phyloP scores from a whole-genome alignment of 2,888 invertebrate species.

The Drosophila mettleri region DNA sequence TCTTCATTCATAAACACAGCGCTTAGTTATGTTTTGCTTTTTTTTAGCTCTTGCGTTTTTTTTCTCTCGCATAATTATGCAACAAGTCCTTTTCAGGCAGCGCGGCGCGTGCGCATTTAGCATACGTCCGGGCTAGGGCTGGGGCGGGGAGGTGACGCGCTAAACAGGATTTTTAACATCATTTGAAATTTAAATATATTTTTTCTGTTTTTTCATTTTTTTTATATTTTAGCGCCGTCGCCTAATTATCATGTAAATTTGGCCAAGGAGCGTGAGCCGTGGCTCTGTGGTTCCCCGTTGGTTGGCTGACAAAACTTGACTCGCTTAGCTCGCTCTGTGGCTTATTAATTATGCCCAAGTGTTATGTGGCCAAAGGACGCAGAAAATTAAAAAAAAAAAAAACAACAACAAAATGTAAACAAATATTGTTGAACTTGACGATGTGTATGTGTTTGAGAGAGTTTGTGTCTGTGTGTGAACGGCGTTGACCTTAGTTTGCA shows the following conservation, averaged over 20 bases:
- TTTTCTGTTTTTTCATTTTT: slow-evolving; percentile 35
- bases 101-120: slow-evolving; percentile 83
- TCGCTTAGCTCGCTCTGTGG: slow-evolving; percentile 57
- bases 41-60: slow-evolving; percentile 22
- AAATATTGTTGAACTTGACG: slow-evolving; percentile 60
- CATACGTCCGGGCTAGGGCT: slow-evolving; percentile 55
- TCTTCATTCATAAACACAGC: slow-evolving; percentile 79
- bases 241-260: slow-evolving; percentile 79
- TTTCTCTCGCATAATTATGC: slow-evolving; percentile 78
- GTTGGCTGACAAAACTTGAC: slow-evolving; percentile 52
- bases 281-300: not conserved
- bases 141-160: slow-evolving; percentile 13
- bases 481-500: slow-evolving; percentile 75
- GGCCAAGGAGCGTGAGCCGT: slow-evolving; percentile 54
- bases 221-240: slow-evolving; percentile 50
- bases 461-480: slow-evolving; percentile 31
- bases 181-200: slow-evolving; percentile 76
- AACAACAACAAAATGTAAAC: slow-evolving; percentile 47
- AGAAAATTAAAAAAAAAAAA: slow-evolving; percentile 23
- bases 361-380: slow-evolving; percentile 76
- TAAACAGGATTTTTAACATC: slow-evolving; percentile 77
- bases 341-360: slow-evolving; percentile 81
- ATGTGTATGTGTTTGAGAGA: slow-evolving; percentile 29
- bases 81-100: slow-evolving; percentile 78
- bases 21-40: slow-evolving; percentile 60